Evolutionary conservation across 2,113 vertebrate species (phyloP).

Genomic region (Marmota monax): DNA sequence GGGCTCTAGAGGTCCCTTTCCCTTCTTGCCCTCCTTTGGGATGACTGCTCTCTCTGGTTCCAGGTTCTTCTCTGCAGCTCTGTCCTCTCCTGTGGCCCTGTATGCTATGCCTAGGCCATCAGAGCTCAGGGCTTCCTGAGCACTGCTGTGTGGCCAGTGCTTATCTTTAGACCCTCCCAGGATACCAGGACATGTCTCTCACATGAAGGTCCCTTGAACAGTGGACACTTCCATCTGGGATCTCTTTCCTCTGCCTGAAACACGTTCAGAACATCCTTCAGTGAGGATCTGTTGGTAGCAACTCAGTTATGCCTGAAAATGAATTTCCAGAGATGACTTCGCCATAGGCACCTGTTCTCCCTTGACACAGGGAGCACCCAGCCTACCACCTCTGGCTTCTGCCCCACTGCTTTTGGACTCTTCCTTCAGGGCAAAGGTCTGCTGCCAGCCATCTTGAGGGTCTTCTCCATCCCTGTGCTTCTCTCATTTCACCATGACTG

Average conservation of each 20-base stretch:
- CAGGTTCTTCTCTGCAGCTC: not conserved
- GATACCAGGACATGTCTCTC: not conserved
- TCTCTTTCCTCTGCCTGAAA: not conserved
- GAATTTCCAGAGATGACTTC: not conserved
- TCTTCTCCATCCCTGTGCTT: not conserved
- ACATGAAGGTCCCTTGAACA: too few species aligned
- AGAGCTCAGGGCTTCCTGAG: not conserved
- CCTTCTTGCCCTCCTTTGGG: not conserved
- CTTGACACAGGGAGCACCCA: not conserved
- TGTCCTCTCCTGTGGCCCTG: not conserved
- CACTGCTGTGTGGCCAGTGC: not conserved
- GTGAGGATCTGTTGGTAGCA: not conserved
- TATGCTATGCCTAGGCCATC: not conserved
- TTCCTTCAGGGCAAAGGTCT: too few species aligned
- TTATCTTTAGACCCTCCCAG: not conserved
- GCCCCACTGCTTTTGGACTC: not conserved
- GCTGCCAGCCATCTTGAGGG: not conserved
- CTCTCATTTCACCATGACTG: not conserved
- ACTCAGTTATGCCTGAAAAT: not conserved
- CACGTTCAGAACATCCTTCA: not conserved
- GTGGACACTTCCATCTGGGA: not conserved
- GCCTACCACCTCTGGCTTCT: not conserved
- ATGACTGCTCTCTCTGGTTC: not conserved
- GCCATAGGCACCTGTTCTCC: accelerated
- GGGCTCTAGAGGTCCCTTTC: not conserved